Percentiles rank a stretch among this genome's conserved stretches.
Evolutionary conservation across 2,797 vertebrate genomes (phyloP).

Genomic region (Dipus sagitta): DNA sequence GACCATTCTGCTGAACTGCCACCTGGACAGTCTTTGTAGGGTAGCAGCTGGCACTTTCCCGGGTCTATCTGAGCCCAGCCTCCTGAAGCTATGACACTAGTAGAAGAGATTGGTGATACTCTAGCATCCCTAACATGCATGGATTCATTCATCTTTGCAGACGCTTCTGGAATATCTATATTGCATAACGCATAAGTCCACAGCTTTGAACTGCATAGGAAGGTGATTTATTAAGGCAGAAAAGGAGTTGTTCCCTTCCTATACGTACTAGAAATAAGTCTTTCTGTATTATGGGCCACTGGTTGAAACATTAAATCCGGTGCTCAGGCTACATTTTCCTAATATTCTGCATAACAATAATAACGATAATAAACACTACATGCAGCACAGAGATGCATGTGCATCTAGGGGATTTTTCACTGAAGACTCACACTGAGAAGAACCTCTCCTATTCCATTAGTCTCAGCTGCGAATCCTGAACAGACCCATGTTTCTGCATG

Average conservation of each 20-base stretch:
- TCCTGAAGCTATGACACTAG: not conserved
- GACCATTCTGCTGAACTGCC: not conserved
- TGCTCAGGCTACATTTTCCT: not conserved
- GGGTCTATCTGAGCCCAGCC: not conserved
- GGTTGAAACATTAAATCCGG: not conserved
- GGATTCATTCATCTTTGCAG: not conserved
- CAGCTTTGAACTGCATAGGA: not conserved
- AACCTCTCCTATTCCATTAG: not conserved
- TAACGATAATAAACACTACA: not conserved
- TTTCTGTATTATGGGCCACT: not conserved
- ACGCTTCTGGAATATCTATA: rapidly evolving
- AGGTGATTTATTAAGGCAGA: not conserved
- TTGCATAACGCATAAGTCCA: not conserved
- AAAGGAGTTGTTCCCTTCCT: not conserved
- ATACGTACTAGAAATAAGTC: not conserved
- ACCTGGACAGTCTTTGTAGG: not conserved
- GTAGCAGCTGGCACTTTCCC: not conserved
- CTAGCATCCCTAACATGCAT: rapidly evolving
- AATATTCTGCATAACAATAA: not conserved
- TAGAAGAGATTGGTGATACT: not conserved
- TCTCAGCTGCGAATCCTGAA: not conserved
- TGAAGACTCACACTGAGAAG: not conserved
- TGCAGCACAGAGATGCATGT: not conserved
- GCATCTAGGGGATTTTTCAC: not conserved
- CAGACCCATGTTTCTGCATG: not conserved